These are phyloP conservation scores for Rhamnusium bicolor DNA, from an alignment of 2,888 invertebrate species.

Conservation along the genomic window DNA sequence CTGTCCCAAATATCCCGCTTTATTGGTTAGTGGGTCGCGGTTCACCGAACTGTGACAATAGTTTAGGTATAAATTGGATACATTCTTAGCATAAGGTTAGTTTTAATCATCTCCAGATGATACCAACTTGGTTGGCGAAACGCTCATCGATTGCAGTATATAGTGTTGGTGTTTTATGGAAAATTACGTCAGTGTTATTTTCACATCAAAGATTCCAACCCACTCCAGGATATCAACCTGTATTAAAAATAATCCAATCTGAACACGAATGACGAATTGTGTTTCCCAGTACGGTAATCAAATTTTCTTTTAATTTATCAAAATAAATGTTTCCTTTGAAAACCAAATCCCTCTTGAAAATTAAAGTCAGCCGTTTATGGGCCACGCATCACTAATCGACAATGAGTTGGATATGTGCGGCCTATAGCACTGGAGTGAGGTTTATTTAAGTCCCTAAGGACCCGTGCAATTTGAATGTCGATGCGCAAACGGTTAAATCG, in stretches of 20 bases:
- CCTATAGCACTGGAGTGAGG: conserved; percentile 48
- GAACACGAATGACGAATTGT: neutral
- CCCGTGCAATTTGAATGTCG: conserved; percentile 66
- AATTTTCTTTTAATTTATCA: conserved; percentile 29
- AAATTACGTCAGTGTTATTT: too few relatives aligned
- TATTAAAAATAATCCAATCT: neutral
- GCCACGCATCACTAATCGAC: conserved; percentile 56
- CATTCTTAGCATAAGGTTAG: too few relatives aligned
- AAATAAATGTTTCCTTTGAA: conserved; percentile 33
- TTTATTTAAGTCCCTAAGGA: conserved; percentile 57
- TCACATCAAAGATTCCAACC: too few relatives aligned
- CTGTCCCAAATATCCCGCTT: too few relatives aligned
- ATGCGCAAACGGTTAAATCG: conserved; percentile 67
- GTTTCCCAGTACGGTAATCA: neutral
- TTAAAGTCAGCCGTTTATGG: conserved; percentile 38
- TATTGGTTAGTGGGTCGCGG: too few relatives aligned
- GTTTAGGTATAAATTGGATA: too few relatives aligned
- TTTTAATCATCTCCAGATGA: too few relatives aligned
- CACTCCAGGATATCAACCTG: neutral
- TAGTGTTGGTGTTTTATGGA: too few relatives aligned
- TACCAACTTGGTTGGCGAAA: too few relatives aligned
- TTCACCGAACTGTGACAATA: too few relatives aligned
- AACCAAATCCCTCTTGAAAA: conserved; percentile 30
- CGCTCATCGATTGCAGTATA: too few relatives aligned
- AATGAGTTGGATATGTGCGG: conserved; percentile 47